phyloP scores from a whole-genome alignment of 2,888 invertebrate genomes.

The Ormyrus rosae region DNA sequence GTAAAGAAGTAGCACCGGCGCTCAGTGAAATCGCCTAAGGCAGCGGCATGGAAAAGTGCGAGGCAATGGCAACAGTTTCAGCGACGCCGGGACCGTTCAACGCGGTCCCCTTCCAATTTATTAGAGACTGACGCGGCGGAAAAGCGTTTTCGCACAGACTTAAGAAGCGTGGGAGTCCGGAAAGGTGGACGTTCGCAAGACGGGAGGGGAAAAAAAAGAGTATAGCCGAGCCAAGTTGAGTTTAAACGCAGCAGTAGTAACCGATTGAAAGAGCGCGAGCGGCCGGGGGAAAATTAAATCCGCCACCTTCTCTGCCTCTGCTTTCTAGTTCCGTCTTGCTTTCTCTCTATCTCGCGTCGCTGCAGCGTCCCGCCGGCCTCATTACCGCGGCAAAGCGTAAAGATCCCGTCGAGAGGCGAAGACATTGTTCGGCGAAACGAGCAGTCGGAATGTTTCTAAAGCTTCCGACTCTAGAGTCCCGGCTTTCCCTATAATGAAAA shows the following conservation, averaged over 20 bases:
- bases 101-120: constrained; percentile 58
- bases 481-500: constrained; percentile 45
- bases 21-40: constrained; percentile 19
- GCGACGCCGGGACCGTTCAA: constrained; percentile 42
- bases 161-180: constrained; percentile 53
- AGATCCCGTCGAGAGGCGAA: constrained; percentile 62
- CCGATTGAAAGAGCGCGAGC: constrained; percentile 43
- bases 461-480: constrained; percentile 58
- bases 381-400: constrained; percentile 66
- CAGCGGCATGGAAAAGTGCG: constrained; percentile 23
- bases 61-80: constrained; percentile 18
- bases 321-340: constrained; percentile 15
- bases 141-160: constrained; percentile 34
- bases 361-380: constrained; percentile 57
- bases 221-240: neutral
- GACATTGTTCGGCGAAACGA: constrained; percentile 64
- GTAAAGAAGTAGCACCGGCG: neutral
- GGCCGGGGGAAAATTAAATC: constrained; percentile 62
- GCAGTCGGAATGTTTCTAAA: constrained; percentile 64
- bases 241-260: constrained; percentile 27
- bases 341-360: constrained; percentile 36
- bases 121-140: constrained; percentile 58
- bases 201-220: neutral
- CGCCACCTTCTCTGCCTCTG: constrained; percentile 49
- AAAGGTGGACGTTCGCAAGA: constrained; percentile 31